Conservation (phyloP, 2,113 vertebrate genomes). For the Abramis brama region DNA sequence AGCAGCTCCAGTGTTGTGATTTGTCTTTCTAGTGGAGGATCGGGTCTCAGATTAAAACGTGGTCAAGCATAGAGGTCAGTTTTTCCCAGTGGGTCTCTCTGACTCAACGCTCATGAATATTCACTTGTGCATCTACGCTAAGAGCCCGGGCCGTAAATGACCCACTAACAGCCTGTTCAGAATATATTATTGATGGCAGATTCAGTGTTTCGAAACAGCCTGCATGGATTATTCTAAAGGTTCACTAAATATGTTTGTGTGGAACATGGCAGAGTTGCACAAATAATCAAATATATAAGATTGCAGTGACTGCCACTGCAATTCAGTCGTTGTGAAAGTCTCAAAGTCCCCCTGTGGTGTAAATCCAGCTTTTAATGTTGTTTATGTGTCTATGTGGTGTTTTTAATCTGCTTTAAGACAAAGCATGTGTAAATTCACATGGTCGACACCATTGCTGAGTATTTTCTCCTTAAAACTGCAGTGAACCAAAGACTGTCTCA, state of each 20-base stretch:
- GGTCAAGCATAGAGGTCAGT: constrained; percentile 42
- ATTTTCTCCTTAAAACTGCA: no score
- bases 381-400: no score
- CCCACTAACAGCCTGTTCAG: constrained; percentile 27
- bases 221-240: not conserved
- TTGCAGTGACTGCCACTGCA: not conserved
- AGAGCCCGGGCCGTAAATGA: constrained; percentile 40
- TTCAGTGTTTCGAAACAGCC: not conserved
- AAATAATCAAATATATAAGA: not conserved
- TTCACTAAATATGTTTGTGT: not conserved
- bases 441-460: no score
- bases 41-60: constrained; percentile 33
- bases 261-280: not conserved
- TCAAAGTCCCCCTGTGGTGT: no score
- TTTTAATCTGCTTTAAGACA: no score
- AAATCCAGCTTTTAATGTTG: no score
- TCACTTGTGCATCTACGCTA: constrained; percentile 30
- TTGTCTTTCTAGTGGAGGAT: constrained; percentile 21
- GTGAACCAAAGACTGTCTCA: no score
- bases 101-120: constrained; percentile 55
- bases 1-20: constrained; percentile 7
- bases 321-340: not conserved
- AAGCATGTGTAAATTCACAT: no score
- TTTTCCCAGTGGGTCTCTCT: constrained; percentile 44
- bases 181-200: constrained; percentile 18